Conservation (phyloP, 2,797 vertebrate species). For the Acipenser oxyrinchus region DNA sequence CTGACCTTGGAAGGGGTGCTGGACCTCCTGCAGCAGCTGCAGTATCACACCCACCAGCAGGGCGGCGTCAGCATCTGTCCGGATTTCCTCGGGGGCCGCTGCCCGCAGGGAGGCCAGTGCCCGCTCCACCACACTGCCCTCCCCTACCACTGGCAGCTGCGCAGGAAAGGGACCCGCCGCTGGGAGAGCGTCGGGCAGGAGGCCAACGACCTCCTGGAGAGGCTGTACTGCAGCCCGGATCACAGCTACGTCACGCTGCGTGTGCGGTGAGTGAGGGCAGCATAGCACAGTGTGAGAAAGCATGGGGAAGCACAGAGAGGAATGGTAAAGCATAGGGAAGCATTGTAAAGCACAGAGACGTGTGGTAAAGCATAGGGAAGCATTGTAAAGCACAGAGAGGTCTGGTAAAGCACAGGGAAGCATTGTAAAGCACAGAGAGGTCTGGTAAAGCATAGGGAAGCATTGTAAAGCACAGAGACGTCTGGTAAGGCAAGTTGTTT, state of each 20-base stretch:
- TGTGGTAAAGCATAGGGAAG: too few species aligned
- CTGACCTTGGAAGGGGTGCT: not conserved
- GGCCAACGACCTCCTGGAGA: not conserved
- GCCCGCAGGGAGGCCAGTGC: not conserved
- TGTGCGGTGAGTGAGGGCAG: constrained; percentile 47
- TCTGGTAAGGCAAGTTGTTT: too few species aligned
- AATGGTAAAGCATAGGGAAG: too few species aligned
- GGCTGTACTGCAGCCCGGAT: constrained; percentile 28
- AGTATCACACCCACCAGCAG: constrained; percentile 7
- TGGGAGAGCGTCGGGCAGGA: not conserved
- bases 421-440: too few species aligned
- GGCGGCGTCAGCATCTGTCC: not conserved
- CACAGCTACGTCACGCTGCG: constrained; percentile 71
- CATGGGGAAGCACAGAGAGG: constrained; percentile 49
- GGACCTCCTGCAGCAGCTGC: constrained; percentile 7
- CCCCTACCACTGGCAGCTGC: not conserved
- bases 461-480: too few species aligned
- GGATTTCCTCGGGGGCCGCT: not conserved
- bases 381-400: too few species aligned
- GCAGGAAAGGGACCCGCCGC: not conserved
- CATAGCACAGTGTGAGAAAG: constrained; percentile 69
- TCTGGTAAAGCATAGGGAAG: too few species aligned
- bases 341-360: too few species aligned
- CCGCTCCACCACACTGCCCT: constrained; percentile 8
- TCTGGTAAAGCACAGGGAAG: too few species aligned